Base-by-base conservation (phyloP, 2,888 invertebrate genomes). In the Parnassius orleans region DNA sequence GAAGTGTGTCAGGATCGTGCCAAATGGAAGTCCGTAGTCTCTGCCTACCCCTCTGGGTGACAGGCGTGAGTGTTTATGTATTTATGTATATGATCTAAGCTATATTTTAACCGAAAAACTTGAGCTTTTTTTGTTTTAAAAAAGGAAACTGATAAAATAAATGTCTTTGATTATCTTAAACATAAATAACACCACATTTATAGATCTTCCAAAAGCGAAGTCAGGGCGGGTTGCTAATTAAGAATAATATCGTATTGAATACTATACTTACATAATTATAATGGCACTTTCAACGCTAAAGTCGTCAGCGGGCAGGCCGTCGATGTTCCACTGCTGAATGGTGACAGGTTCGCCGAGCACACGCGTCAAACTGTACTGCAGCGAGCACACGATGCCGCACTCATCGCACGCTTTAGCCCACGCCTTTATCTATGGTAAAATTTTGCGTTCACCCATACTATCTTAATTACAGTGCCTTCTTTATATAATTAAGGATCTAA, bases 201-300 rank as follows among this genome's bases (percentile, higher is more conserved):
- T 33, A 33, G 33, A 33, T 33, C 5, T 3, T 33, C 1, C 33
- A 5, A 33, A 7, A 5, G 33, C 33, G 1, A 33, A 33, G 33
- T 33, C 33, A 33, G 5, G 33, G 33, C 7, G 2, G 1, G 12
- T 46, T 1, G 48, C 48, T 14, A 48, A 15, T 48, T 14, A 48
- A 12, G 1, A 33, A 46, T 46, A 46, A 11, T 9, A n/a, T 12
- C n/a, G n/a, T 3, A 46, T 11, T 12, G 1, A 46, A 46, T 12
- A 46, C 9, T 24, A 3, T 12, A 85, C 93, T 89, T 92, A 97
- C 95, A 95, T 95, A 67, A 98, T 95, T 70, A 98, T 97, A 69
- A 98, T 98, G 59, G 96, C 98, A 79, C 98, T 98, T 79, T 98
- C 98, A 48, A 97, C 92, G 65, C 97, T 98, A 85, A 98, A 98